Base-by-base conservation (phyloP, 2,888 invertebrate species). In the Lithosia quadra region DNA sequence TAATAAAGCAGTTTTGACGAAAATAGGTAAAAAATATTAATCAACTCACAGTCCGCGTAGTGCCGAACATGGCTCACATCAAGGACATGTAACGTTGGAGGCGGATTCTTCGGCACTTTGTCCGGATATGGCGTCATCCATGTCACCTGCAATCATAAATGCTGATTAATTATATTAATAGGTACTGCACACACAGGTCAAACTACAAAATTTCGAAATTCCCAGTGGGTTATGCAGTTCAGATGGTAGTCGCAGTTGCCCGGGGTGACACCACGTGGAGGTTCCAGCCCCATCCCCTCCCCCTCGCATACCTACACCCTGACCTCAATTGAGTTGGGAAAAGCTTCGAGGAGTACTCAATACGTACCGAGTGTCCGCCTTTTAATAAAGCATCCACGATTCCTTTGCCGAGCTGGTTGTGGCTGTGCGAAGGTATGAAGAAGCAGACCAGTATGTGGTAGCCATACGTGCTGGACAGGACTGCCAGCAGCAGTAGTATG, bases 361-460 rank as follows among this genome's bases (percentile, higher is more conserved):
- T 59, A 62, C 71, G 67, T 67, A 92, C 92, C 87, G 89, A 76
- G 72, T 92, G 91, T 1, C 92, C 91, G 34, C 82, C 89, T 3
- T 88, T 79, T 2, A 91, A 69, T n/a, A 92, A 49, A 0, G 90
- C 79, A 9, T 85, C 75, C 0, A 91, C 89, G 0, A 91, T 74
- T 0, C 90, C 92, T 33, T 79, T 84, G 0, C 86, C 89, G 0
- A 92, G 78, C 18, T 72, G 79, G 67, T 86, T 80, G 75, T 91
- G 91, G 28, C 91, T 92, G 15, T 81, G 82, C 0, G 90, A 87
- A 0, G 92, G 91, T 0, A 84, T 79, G 0, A 87, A 81, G 49
- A 88, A 87, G 13, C 91, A 61, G 63, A 86, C 85, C 11, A 92
- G 83, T 24, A 92, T 86, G 69, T 86, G 84, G 81, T 91, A 86